A percentile compares a stretch with the other conserved stretches of the same genome.
Evolutionary conservation across 2,113 vertebrate genomes (phyloP).

Genomic region (Synchiropus splendidus): DNA sequence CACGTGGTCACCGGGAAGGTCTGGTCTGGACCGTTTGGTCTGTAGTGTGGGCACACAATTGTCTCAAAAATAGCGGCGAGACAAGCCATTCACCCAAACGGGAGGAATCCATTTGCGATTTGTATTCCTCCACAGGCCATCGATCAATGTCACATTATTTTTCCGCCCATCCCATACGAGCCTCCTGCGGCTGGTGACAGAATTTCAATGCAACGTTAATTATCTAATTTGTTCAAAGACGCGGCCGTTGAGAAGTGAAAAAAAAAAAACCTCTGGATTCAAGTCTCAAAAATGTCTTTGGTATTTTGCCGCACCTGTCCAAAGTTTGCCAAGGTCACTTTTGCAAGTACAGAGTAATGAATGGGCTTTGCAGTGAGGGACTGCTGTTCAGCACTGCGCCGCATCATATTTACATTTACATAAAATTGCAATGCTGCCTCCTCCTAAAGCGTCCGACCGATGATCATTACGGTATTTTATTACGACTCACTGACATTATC

Average conservation of each 20-base stretch:
- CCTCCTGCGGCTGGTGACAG: constrained; percentile 24
- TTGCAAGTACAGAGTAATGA: constrained; percentile 40
- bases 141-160: constrained; percentile 41
- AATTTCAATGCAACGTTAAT: constrained; percentile 47
- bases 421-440: constrained; percentile 53
- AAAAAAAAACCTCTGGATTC: constrained; percentile 16
- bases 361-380: constrained; percentile 43
- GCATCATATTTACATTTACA: constrained; percentile 57
- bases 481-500: constrained; percentile 46
- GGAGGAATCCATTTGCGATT: constrained; percentile 33
- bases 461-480: constrained; percentile 54
- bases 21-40: constrained; percentile 15
- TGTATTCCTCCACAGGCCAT: constrained; percentile 53
- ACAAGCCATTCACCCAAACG: constrained; percentile 21
- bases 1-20: constrained; percentile 24
- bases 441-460: constrained; percentile 34
- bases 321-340: constrained; percentile 53
- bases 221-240: constrained; percentile 44
- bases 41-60: constrained; percentile 21
- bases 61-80: constrained; percentile 17
- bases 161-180: constrained; percentile 20
- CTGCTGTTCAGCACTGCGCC: constrained; percentile 36
- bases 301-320: constrained; percentile 21
- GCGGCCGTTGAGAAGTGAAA: constrained; percentile 20
- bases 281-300: constrained; percentile 16